These are phyloP conservation scores for Plutomurus gul DNA, from an alignment of 1,140 invertebrate genomes.

Conservation along the genomic window DNA sequence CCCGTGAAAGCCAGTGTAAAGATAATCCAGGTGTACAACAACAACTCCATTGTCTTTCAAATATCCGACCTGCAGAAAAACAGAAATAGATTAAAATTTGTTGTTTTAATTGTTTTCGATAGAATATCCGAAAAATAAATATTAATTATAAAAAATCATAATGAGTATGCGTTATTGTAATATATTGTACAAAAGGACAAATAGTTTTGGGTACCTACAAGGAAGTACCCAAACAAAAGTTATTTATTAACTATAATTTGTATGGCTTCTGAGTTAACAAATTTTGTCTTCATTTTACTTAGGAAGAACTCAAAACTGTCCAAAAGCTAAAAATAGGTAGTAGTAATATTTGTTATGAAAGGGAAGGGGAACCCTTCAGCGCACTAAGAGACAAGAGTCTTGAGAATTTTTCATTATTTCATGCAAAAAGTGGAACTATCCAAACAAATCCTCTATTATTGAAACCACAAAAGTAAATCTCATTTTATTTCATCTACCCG, in stretches of 20 bases:
- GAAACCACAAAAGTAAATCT: background rate
- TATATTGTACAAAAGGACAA: background rate
- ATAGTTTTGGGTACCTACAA: background rate
- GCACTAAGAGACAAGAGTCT: background rate
- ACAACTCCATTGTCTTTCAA: conserved; percentile 19
- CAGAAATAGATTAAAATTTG: no score
- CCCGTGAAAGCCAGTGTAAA: conserved; percentile 37
- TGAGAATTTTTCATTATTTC: background rate
- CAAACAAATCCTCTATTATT: background rate
- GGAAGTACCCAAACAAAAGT: background rate
- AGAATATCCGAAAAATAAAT: background rate
- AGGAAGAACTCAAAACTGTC: no score
- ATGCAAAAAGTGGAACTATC: background rate
- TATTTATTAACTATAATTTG: background rate
- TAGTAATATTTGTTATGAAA: no score
- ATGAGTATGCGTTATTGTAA: background rate
- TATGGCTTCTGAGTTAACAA: background rate
- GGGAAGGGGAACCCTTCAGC: no score
- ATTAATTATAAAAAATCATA: background rate
- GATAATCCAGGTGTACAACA: conserved; percentile 32
- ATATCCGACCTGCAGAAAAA: no score
- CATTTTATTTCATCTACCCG: background rate
- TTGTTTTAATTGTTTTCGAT: background rate
- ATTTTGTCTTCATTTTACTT: no score
- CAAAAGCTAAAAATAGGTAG: no score